Conservation (phyloP, 2,888 invertebrate genomes). For the Lithophane leautieri region DNA sequence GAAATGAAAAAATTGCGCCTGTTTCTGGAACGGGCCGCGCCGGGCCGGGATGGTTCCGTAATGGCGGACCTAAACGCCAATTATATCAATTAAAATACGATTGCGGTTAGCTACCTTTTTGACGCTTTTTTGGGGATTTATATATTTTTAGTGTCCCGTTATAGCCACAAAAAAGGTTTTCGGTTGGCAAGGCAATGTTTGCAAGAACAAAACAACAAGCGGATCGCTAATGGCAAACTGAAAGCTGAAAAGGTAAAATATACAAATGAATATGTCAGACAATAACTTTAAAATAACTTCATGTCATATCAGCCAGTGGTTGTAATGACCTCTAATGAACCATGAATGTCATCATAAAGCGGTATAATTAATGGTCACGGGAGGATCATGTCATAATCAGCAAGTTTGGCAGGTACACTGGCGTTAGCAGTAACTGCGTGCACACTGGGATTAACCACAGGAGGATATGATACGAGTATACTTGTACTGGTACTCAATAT, state of each 20-base stretch:
- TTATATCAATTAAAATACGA: conserved; percentile 89
- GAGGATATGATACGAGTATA: not conserved
- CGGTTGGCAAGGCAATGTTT: conserved; percentile 30
- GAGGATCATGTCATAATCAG: conserved; percentile 40
- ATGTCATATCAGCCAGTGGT: conserved; percentile 24
- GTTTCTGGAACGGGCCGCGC: conserved; percentile 78
- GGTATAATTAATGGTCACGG: conserved; percentile 45
- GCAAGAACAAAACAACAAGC: conserved; percentile 25
- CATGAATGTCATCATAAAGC: conserved; percentile 41
- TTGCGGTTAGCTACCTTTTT: conserved; percentile 69
- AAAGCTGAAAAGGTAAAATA: conserved; percentile 23
- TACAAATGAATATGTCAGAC: not conserved
- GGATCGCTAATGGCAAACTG: conserved; percentile 2
- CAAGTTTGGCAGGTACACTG: conserved; percentile 35
- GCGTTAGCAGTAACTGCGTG: conserved; percentile 8
- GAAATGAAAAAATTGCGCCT: conserved; percentile 79
- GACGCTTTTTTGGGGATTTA: conserved; percentile 68
- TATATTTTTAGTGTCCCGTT: conserved; percentile 59
- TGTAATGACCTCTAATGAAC: conserved; percentile 38
- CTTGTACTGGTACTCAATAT: not conserved
- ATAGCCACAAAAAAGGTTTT: conserved; percentile 53
- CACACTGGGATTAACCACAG: not conserved
- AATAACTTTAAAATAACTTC: conserved; percentile 10
- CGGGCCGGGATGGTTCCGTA: conserved; percentile 77
- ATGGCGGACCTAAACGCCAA: conserved; percentile 86